Percentiles rank a stretch among this genome's conserved stretches.
Conservation (phyloP, 2,797 vertebrate species). For the Delichon dasypus region DNA sequence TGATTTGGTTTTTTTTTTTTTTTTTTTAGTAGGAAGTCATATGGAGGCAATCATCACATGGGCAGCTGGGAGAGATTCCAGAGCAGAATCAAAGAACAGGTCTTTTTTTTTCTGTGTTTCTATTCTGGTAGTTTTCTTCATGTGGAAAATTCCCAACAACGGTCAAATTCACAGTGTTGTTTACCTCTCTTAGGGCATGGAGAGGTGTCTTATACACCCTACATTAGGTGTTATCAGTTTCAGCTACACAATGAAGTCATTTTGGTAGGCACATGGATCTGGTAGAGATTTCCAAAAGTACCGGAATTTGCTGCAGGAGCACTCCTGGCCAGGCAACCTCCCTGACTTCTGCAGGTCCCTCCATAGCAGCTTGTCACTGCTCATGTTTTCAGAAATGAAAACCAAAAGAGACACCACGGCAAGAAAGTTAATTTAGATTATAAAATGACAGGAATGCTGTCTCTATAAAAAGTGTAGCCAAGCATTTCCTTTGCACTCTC, state of each 20-base stretch:
- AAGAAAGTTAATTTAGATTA: not conserved
- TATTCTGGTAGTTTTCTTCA: not conserved
- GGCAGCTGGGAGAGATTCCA: conserved; percentile 21
- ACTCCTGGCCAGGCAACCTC: not conserved
- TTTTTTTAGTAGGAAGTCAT: not conserved
- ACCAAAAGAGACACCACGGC: not conserved
- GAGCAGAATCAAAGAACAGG: not conserved
- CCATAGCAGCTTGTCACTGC: not conserved
- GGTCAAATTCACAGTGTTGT: rapidly evolving
- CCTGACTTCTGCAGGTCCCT: not conserved
- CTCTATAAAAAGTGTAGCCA: not conserved
- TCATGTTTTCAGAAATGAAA: not conserved
- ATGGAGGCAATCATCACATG: conserved; percentile 14
- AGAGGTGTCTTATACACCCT: not conserved
- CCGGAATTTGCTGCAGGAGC: not conserved
- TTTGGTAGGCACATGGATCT: not conserved
- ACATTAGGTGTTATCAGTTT: not conserved
- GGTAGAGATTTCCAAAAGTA: not conserved
- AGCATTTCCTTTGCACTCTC: conserved; percentile 52
- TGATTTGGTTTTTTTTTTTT: not conserved
- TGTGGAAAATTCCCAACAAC: not conserved
- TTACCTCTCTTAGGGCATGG: not conserved
- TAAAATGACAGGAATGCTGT: not conserved
- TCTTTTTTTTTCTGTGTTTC: not conserved
- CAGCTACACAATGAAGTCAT: not conserved